Evolutionary conservation across 2,888 invertebrate species (phyloP), one percentile per base, ranked within the genome.

Genomic region (Heliconius hortense): DNA sequence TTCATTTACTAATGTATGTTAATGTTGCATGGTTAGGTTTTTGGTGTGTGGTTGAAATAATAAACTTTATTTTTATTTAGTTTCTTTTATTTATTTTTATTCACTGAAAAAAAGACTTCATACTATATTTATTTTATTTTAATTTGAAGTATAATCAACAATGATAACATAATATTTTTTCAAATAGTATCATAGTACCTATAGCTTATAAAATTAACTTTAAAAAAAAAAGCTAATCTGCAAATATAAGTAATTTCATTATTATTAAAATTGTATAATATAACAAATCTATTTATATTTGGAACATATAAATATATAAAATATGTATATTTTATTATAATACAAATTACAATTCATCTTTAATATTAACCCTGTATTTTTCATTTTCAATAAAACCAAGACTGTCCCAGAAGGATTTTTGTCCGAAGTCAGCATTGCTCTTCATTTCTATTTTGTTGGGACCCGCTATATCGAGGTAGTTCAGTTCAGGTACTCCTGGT

Each of bases 361-460:
- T 92, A 39, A 87, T 35, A 76, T 83, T 82, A n/a, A 83, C 73
- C 18, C 89, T 82, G 77, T 87, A 91, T 70, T 92, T 90, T 81
- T 95, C 94, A 84, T 96, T 95, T 85, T 96, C 96, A 35, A 92
- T 84, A 56, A 96, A 94, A 0, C 95, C 93, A 0, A 96, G 90
- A 13, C 90, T 91, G 80, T 95, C 92, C 96, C 96, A 96, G 87
- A 96, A 96, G 59, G 94, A 83, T 43, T 89, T 90, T 35, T 95
- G 91, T 0, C 95, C 95, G 77, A 96, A 91, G 82, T 95, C 93
- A 0, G 87, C 82, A 75, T 86, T 88, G 7, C 87, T 82, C 75
- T 91, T 91, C 91, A 95, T 94, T 59, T 86, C 82, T 8, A 85
- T 82, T 63, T 90, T 85, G 13, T 87, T 87, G 0, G 95, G 94